Conservation (phyloP, 2,888 invertebrate genomes). For the Panorpa germanica region DNA sequence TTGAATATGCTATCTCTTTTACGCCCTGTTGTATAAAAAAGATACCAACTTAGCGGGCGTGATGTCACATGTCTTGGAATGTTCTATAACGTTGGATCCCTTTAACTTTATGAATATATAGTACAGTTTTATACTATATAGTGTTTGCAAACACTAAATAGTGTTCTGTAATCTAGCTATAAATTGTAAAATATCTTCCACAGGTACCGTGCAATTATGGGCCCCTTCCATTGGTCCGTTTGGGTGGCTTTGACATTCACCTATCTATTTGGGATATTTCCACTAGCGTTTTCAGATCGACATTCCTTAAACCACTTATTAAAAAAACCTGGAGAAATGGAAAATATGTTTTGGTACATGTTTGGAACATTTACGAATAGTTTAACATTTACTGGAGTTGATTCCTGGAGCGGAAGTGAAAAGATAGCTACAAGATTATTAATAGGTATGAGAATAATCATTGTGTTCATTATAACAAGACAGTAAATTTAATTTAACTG, state of each 20-base stretch:
- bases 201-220: constrained; percentile 65
- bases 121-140: background rate
- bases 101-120: background rate
- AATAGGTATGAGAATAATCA: constrained; percentile 32
- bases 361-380: constrained; percentile 73
- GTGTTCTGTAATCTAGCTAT: constrained; percentile 1
- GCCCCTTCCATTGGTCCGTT: constrained; percentile 66
- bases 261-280: constrained; percentile 55
- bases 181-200: constrained; percentile 12
- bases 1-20: background rate
- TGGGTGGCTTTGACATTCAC: constrained; percentile 54
- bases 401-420: constrained; percentile 49
- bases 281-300: constrained; percentile 54
- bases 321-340: constrained; percentile 48
- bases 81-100: no score
- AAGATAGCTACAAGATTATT: constrained; percentile 50
- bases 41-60: no score
- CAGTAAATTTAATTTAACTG: constrained; percentile 11
- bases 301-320: constrained; percentile 43
- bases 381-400: constrained; percentile 47
- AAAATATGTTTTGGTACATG: constrained; percentile 77
- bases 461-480: constrained; percentile 2
- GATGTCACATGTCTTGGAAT: no score
- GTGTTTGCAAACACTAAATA: background rate
- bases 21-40: constrained; percentile 12